Evolutionary conservation across 2,888 invertebrate genomes (phyloP).

Genomic region (Patella pellucida): DNA sequence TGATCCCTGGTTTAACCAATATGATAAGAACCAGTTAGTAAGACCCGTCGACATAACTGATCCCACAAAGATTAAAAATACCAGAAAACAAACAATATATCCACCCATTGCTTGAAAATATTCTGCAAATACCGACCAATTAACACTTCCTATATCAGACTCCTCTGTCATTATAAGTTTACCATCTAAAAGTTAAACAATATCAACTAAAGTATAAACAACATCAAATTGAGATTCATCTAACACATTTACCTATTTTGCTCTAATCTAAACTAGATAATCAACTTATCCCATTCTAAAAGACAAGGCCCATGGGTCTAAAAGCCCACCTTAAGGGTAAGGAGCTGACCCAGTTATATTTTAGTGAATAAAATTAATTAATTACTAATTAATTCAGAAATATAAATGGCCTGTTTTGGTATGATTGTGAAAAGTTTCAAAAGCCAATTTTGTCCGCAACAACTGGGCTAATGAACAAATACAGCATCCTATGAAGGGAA

Average conservation of each 20-base stretch:
- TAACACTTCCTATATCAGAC: slow-evolving; percentile 70
- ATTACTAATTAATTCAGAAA: no score
- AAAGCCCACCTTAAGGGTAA: no score
- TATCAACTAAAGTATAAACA: not conserved
- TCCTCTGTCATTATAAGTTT: slow-evolving; percentile 69
- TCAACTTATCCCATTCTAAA: no score
- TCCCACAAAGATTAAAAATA: slow-evolving; percentile 70
- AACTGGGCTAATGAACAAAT: no score
- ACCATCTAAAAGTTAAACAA: slow-evolving; percentile 40
- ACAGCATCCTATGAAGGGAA: no score
- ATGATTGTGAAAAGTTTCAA: no score
- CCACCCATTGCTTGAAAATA: slow-evolving; percentile 74
- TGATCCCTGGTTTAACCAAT: slow-evolving; percentile 74
- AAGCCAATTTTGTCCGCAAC: no score
- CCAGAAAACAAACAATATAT: slow-evolving; percentile 37
- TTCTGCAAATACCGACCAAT: slow-evolving; percentile 69
- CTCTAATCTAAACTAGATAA: not conserved
- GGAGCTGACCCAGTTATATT: no score
- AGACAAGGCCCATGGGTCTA: no score
- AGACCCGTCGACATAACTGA: slow-evolving; percentile 75
- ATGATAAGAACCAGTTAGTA: slow-evolving; percentile 76
- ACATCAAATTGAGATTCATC: no score
- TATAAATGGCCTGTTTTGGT: no score
- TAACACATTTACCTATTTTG: not conserved
- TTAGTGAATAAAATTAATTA: no score